Evolutionary conservation across 2,888 invertebrate species (phyloP), one percentile per base, ranked within the genome.

Genomic region (Cylindroiulus punctatus): DNA sequence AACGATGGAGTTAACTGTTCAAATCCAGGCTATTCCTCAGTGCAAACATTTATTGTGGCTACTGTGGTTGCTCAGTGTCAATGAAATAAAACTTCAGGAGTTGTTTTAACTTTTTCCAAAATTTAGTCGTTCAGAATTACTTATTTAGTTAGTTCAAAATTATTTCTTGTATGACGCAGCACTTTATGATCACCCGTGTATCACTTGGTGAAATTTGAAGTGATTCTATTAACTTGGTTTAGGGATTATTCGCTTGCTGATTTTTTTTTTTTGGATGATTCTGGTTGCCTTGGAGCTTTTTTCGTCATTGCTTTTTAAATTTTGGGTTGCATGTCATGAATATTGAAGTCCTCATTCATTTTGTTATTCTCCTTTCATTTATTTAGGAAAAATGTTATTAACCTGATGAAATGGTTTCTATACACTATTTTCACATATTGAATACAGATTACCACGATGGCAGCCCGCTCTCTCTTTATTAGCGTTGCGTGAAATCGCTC

Each of bases 401-500:
- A 65, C 65, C 4, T n/a, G 65, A 65, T 26, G 65, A 65, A 26
- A 22, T 65, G n/a, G 52, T 5, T 22, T 8, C 26, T 22, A 10
- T 19, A 44, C 22, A 65, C 26, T 65, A 22, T 22, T 22, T 22
- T 65, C 10, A 44, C 44, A 65, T n/a, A 65, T 65, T 65, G 65
- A 65, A 65, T 65, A 65, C 22, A 65, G 65, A 65, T 65, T n/a
- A 65, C 22, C 65, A 26, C 26, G 7, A 26, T 26, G 22, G 65
- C 65, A 65, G 22, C 65, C 26, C 65, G 65, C 65, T 65, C 65
- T 65, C 65, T 22, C n/a, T 26, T 65, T 65, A 22, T 65, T 22
- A 65, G 22, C 12, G 65, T 65, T 65, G 65, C 65, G 22, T 65
- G 22, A 65, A 65, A 65, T 65, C 65, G 22, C 65, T 65, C 65